These are phyloP conservation scores for Cephus sareptanus DNA, from an alignment of 2,888 invertebrate genomes.

Conservation along the genomic window DNA sequence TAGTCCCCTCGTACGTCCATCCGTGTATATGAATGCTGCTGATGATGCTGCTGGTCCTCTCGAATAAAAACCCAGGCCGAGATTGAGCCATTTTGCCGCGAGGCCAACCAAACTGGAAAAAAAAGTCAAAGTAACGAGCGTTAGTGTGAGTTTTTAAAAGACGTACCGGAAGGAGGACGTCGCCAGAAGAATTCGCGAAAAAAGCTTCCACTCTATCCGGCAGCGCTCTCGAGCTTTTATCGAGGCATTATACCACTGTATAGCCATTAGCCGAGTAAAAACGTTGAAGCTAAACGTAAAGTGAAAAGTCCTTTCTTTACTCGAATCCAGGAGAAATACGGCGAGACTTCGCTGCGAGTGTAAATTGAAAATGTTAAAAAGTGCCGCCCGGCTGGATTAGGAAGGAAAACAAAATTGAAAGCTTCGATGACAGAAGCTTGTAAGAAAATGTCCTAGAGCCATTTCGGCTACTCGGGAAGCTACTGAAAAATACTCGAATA, in stretches of 20 bases:
- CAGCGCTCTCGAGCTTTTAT: not conserved
- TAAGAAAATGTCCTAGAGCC: not conserved
- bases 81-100: not conserved
- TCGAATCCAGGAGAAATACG: slow-evolving; percentile 31
- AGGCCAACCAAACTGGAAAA: not conserved
- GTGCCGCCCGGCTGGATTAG: not conserved
- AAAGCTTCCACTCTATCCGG: not conserved
- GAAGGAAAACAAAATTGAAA: not conserved
- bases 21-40: not conserved
- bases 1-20: not conserved
- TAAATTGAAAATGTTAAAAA: not conserved
- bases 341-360: slow-evolving; percentile 24
- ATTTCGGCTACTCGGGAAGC: not conserved
- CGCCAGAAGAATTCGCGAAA: not conserved
- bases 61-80: not conserved
- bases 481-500: slow-evolving; percentile 38
- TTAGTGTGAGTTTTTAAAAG: not conserved
- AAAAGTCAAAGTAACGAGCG: not conserved
- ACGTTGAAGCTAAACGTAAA: slow-evolving; percentile 27
- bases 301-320: slow-evolving; percentile 32
- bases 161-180: slow-evolving; percentile 7
- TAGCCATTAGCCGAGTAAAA: slow-evolving; percentile 10
- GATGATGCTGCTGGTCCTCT: not conserved
- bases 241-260: not conserved
- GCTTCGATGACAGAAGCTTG: not conserved